phyloP scores from a whole-genome alignment of 2,888 invertebrate genomes.

The Orgyia antiqua region DNA sequence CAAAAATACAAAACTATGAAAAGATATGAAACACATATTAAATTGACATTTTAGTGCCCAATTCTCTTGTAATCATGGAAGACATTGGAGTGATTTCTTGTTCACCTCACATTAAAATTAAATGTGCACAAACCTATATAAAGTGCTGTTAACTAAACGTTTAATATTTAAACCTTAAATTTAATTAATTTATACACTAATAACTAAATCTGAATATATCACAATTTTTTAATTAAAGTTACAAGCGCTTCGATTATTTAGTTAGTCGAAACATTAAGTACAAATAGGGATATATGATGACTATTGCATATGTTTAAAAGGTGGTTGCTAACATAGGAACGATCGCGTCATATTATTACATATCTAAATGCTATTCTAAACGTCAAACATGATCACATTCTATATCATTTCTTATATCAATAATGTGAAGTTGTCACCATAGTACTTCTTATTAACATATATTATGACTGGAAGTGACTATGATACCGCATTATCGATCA shows the following conservation, averaged over 20 bases:
- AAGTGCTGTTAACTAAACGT: slow-evolving; percentile 20
- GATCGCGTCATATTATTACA: slow-evolving; percentile 44
- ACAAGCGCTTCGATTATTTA: slow-evolving; percentile 44
- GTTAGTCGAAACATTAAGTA: slow-evolving; percentile 61
- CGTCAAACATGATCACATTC: slow-evolving; percentile 61
- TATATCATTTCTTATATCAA: slow-evolving; percentile 43
- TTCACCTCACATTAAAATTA: slow-evolving; percentile 27
- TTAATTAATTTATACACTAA: slow-evolving; percentile 30
- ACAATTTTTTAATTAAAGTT: slow-evolving; percentile 59
- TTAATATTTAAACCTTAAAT: slow-evolving; percentile 31
- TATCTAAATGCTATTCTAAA: slow-evolving; percentile 45
- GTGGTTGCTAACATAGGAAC: slow-evolving; percentile 66
- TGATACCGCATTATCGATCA: slow-evolving; percentile 63
- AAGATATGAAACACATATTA: slow-evolving; percentile 23
- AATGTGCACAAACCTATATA: slow-evolving; percentile 31
- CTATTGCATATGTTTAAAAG: slow-evolving; percentile 49
- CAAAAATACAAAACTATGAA: slow-evolving; percentile 28
- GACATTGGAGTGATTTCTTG: slow-evolving; percentile 50
- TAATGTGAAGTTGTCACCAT: slow-evolving; percentile 47
- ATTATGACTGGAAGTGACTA: slow-evolving; percentile 79
- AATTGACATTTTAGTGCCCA: slow-evolving; percentile 21
- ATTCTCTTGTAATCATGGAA: slow-evolving; percentile 45
- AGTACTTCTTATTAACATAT: slow-evolving; percentile 71
- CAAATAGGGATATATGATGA: slow-evolving; percentile 51
- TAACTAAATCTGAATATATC: slow-evolving; percentile 56